These are phyloP conservation scores for Belonocnema kinseyi DNA, from an alignment of 1,140 invertebrate species.

Conservation along the genomic window DNA sequence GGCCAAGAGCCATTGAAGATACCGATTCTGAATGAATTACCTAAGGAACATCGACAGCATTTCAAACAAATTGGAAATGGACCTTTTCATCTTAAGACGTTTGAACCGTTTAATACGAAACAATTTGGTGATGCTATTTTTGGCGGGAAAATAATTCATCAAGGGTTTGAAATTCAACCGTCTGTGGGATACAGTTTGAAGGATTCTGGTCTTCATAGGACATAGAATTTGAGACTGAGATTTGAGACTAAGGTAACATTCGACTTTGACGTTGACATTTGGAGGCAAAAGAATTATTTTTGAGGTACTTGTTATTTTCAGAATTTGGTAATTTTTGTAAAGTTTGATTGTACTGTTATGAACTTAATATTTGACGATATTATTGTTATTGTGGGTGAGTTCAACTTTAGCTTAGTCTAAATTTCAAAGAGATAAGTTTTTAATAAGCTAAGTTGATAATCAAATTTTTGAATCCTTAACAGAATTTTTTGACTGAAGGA, in stretches of 20 bases:
- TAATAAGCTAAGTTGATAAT: too few species aligned
- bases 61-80: not conserved
- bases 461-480: too few species aligned
- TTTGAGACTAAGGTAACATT: constrained; percentile 33
- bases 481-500: too few species aligned
- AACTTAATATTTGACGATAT: too few species aligned
- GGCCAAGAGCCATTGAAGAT: constrained; percentile 41
- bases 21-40: constrained; percentile 37
- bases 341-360: too few species aligned
- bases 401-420: too few species aligned
- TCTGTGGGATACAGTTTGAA: constrained; percentile 37
- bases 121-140: not conserved
- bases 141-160: constrained; percentile 25
- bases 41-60: not conserved
- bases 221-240: constrained; percentile 39
- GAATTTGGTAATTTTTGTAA: too few species aligned
- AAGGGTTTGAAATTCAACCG: constrained; percentile 36
- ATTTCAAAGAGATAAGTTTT: too few species aligned
- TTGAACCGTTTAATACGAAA: not conserved
- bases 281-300: not conserved
- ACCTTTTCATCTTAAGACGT: not conserved
- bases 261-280: constrained; percentile 26
- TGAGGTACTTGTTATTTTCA: not conserved
- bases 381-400: too few species aligned
- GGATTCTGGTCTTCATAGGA: constrained; percentile 38